These are phyloP conservation scores for Centropristis striata DNA, from an alignment of 2,113 vertebrate species.

Conservation along the genomic window DNA sequence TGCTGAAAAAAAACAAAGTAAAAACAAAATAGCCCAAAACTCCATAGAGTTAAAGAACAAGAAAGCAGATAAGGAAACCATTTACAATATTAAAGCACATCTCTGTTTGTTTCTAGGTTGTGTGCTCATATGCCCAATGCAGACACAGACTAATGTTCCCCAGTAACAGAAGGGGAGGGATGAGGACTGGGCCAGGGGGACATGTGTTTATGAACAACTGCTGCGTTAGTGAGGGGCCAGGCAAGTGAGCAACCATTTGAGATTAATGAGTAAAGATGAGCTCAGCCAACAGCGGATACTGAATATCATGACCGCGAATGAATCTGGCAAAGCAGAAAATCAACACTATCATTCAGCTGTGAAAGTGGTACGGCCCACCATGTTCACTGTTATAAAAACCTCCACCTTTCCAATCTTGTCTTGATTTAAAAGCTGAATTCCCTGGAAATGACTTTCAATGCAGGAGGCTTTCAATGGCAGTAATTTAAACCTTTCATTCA, in stretches of 20 bases:
- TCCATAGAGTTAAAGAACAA: no score
- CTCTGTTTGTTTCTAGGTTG: background rate
- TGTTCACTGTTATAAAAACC: background rate
- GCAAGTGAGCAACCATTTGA: slow-evolving; percentile 27
- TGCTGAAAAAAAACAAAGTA: no score
- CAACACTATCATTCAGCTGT: slow-evolving; percentile 25
- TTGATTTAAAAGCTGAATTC: background rate
- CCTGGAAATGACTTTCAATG: background rate
- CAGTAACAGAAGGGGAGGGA: background rate
- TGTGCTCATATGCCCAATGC: background rate
- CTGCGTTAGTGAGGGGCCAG: background rate
- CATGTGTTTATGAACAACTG: slow-evolving; percentile 29
- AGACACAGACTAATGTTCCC: slow-evolving; percentile 13
- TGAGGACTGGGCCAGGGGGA: slow-evolving; percentile 2
- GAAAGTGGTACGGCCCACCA: slow-evolving; percentile 5
- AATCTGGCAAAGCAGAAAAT: slow-evolving; percentile 27
- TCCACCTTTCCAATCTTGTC: background rate
- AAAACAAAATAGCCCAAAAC: no score
- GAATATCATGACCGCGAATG: slow-evolving; percentile 9
- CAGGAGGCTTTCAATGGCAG: background rate
- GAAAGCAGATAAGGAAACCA: background rate
- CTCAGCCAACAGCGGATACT: slow-evolving; percentile 16
- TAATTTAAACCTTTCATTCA: background rate
- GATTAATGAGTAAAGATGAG: slow-evolving; percentile 42
- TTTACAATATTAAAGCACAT: background rate